Conservation (phyloP, 2,888 invertebrate genomes). For the Orthonychiurus folsomi region DNA sequence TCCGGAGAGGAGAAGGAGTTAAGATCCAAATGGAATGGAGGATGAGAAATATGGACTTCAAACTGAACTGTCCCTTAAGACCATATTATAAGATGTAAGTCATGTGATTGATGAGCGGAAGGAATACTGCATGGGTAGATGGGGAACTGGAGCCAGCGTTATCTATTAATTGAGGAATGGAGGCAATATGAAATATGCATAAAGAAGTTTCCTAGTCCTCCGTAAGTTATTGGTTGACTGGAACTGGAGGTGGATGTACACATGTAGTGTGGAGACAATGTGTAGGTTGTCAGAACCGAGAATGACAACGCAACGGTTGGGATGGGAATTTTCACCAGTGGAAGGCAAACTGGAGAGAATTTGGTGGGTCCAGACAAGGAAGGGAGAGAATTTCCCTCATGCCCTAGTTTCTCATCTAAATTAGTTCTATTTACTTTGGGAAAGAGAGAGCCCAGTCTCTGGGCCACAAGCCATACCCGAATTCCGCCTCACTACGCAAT, state of each 20-base stretch:
- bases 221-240: too few species aligned
- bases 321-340: neutral
- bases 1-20: too few species aligned
- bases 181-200: neutral
- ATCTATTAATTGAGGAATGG: neutral
- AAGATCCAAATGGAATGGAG: too few species aligned
- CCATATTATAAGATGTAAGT: neutral
- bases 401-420: neutral
- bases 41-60: too few species aligned
- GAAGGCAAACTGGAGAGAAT: neutral
- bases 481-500: neutral
- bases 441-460: too few species aligned
- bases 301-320: neutral
- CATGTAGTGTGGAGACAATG: neutral
- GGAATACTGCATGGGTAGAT: neutral
- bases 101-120: neutral
- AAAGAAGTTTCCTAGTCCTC: neutral
- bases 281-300: neutral
- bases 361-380: too few species aligned
- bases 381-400: neutral
- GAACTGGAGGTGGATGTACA: neutral
- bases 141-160: neutral
- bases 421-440: neutral
- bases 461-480: too few species aligned
- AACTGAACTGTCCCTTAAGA: neutral